Evolutionary conservation across 2,797 vertebrate genomes (phyloP), one percentile per base, ranked within the genome.

Genomic region (Salarias fasciatus): DNA sequence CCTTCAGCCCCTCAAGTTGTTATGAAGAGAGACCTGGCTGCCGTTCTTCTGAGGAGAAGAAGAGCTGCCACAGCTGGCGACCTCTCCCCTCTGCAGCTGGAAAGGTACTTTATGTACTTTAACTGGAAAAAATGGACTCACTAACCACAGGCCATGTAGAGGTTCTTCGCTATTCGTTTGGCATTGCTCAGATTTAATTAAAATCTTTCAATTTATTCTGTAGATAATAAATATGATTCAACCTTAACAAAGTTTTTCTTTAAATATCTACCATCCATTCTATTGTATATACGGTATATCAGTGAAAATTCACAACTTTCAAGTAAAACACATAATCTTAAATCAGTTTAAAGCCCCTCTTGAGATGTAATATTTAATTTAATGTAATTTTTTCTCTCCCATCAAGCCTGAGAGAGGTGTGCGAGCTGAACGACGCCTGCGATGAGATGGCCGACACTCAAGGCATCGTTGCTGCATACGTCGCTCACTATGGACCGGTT

Each of bases 381-480:
- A 2, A 24, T 18, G 18, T 2, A 30, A 53, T 24, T 67, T 8
- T 42, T 50, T 13, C 12, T 56, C 10, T 52, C 10, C 69, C 30
- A 29, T 49, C 29, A 77, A 94, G 93, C 44, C 82, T 94, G 83
- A 90, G 75, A 0, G 95, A 97, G 69, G 93, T 92, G 31, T 96
- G 96, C 52, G 95, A 96, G 62, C 61, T 86, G 65, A 93, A 94
- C 6, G 12, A 80, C 0, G 93, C 87, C 54, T 97, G 95, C 47
- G 93, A 95, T 4, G 89, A 94, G 55, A 93, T 95, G 86, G 92
- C 95, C 0, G 93, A 95, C 3, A 93, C 93, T 1, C 73, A 89
- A 0, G 95, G 95, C 54, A 95, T 96, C 41, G 64, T 92, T 0
- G 86, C 89, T 1, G 95, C 95, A 0, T 96, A 97, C 84, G 85